Evolutionary conservation across 2,113 vertebrate species (phyloP).

Genomic region (Craseonycteris thonglongyai): DNA sequence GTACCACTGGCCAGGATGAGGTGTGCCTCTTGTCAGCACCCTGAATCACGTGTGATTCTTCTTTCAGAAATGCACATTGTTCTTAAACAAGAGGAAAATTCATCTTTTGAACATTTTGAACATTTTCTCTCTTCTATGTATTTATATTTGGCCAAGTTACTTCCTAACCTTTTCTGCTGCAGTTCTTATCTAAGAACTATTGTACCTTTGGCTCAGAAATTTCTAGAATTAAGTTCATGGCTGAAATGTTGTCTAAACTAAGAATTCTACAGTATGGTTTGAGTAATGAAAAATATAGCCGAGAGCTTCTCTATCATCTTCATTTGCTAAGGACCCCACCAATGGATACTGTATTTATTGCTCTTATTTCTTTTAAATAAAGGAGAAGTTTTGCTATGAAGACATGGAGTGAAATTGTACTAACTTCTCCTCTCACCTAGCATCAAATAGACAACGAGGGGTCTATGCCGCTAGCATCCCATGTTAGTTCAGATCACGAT

Average conservation of each 20-base stretch:
- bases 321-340: not conserved
- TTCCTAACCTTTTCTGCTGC: not conserved
- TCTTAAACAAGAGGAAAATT: not conserved
- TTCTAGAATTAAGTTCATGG: conserved; percentile 1
- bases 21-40: not conserved
- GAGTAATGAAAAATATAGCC: not conserved
- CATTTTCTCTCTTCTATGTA: not conserved
- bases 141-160: not conserved
- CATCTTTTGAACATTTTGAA: not conserved
- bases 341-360: not conserved
- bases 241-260: not conserved
- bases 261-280: not conserved
- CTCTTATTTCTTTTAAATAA: conserved; percentile 20
- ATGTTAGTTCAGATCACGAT: not conserved
- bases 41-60: not conserved
- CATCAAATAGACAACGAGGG: not conserved
- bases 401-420: not conserved
- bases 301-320: not conserved
- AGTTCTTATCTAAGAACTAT: not conserved
- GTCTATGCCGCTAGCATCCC: not conserved
- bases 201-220: not conserved
- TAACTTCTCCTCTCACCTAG: not conserved
- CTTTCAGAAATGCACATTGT: not conserved
- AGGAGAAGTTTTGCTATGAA: not conserved
- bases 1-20: rapidly evolving